Conservation (phyloP, 1,140 invertebrate species). For the Drosophila punjabiensis region DNA sequence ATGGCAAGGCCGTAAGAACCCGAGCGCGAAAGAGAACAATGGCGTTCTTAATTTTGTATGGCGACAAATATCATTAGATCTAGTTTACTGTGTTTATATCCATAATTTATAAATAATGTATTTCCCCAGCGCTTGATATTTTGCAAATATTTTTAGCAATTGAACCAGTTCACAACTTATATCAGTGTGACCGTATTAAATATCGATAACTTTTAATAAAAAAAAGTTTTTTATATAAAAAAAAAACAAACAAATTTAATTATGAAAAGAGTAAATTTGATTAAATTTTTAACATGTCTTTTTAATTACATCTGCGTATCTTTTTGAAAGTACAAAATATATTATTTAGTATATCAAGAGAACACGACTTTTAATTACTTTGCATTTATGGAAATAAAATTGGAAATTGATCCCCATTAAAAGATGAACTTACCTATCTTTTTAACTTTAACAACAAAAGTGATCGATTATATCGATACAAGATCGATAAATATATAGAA, state of each 20-base stretch:
- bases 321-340: neutral
- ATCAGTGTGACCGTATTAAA: constrained; percentile 4
- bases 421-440: too few relatives aligned
- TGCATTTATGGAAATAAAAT: too few relatives aligned
- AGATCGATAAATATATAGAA: too few relatives aligned
- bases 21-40: constrained; percentile 18
- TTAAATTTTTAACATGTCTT: neutral
- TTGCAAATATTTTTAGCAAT: neutral
- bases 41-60: neutral
- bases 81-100: neutral
- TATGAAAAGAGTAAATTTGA: neutral
- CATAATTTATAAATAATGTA: neutral
- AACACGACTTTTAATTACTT: too few relatives aligned
- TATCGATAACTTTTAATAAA: neutral
- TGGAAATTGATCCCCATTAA: too few relatives aligned
- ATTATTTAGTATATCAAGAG: too few relatives aligned
- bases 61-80: neutral
- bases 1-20: constrained; percentile 4
- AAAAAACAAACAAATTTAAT: neutral
- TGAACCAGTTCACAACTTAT: constrained; percentile 2
- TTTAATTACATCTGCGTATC: neutral
- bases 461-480: neutral
- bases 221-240: neutral
- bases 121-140: neutral
- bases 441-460: too few relatives aligned